Conservation (phyloP, 2,888 invertebrate species). For the Heteromurus nitidus region DNA sequence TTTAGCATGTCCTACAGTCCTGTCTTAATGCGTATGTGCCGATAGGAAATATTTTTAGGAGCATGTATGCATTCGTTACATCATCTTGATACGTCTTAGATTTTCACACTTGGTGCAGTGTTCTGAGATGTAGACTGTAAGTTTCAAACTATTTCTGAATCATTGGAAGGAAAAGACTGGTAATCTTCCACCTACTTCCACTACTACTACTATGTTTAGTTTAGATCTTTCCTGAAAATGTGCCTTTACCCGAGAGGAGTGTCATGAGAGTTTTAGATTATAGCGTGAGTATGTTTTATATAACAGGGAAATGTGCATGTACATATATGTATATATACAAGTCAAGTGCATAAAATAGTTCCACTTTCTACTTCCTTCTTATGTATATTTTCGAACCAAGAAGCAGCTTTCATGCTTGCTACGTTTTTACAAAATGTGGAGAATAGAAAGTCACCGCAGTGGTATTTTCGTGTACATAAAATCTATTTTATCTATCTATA, state of each 20-base stretch:
- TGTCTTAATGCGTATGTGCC: no score
- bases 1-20: no score
- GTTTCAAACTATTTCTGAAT: background rate
- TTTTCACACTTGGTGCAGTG: no score
- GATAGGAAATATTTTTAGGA: no score
- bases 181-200: background rate
- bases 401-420: background rate
- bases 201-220: background rate
- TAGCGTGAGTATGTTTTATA: background rate
- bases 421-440: background rate
- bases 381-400: background rate
- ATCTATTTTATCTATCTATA: background rate
- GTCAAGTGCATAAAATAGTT: background rate
- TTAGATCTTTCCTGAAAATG: background rate
- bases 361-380: slow-evolving; percentile 12
- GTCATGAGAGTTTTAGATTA: slow-evolving; percentile 23
- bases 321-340: background rate
- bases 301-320: background rate
- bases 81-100: no score
- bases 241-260: slow-evolving; percentile 27
- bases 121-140: no score
- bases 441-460: slow-evolving; percentile 7
- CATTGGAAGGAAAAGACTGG: background rate
- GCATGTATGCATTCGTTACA: no score
- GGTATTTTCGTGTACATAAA: slow-evolving; percentile 21